phyloP scores from a whole-genome alignment of 2,113 vertebrate genomes.

The Mustela nigripes region DNA sequence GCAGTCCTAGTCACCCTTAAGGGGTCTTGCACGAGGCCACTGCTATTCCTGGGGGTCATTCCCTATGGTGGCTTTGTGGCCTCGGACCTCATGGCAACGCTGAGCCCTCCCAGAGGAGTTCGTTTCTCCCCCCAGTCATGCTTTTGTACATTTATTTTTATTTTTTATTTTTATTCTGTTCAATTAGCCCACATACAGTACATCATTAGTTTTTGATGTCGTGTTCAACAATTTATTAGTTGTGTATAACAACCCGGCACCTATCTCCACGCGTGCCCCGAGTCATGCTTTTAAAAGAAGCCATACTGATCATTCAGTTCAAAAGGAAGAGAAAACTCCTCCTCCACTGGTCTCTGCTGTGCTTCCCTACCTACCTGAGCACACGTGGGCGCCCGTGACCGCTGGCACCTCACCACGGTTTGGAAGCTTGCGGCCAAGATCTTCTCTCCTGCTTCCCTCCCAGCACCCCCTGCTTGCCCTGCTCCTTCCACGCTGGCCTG shows the following conservation, averaged over 20 bases:
- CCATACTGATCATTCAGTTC: not conserved
- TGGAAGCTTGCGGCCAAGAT: not conserved
- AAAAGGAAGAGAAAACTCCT: not conserved
- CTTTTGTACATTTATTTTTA: not conserved
- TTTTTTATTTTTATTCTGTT: too few species aligned
- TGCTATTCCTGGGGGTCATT: not conserved
- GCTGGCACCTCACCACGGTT: not conserved
- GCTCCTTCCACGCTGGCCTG: too few species aligned
- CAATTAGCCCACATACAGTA: too few species aligned
- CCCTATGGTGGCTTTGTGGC: not conserved
- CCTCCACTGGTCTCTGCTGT: not conserved
- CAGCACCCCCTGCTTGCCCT: too few species aligned
- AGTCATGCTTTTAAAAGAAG: not conserved
- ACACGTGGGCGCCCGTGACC: rapidly evolving
- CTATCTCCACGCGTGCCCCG: not conserved
- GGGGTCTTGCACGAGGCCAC: not conserved
- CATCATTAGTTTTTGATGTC: too few species aligned
- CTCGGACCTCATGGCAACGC: too few species aligned
- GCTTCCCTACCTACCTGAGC: too few species aligned
- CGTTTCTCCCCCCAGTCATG: not conserved
- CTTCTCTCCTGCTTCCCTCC: not conserved
- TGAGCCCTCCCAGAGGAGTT: not conserved
- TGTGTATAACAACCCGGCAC: too few species aligned
- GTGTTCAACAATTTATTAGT: too few species aligned
- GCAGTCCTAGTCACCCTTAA: not conserved